These are phyloP conservation scores for Sebastes kiyomatsui DNA, from an alignment of 2,797 vertebrate genomes.

Conservation along the genomic window DNA sequence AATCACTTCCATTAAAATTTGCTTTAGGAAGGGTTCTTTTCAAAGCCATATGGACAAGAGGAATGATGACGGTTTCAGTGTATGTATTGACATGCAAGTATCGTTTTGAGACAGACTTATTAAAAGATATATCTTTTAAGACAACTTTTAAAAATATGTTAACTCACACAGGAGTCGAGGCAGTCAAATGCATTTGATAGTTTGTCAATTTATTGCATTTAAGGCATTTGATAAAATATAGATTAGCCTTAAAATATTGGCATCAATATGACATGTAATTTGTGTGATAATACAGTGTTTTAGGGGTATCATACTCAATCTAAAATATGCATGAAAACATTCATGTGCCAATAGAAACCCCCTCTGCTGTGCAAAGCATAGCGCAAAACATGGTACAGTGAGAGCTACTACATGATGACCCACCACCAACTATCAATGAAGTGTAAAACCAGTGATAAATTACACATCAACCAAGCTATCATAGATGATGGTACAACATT, in stretches of 20 bases:
- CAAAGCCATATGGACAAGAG: neutral
- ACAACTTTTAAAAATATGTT: neutral
- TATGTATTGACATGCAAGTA: neutral
- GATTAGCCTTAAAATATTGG: conserved; percentile 45
- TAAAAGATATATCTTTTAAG: neutral
- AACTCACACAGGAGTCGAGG: neutral
- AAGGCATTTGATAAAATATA: conserved; percentile 69
- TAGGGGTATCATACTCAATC: neutral
- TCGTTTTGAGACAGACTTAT: neutral
- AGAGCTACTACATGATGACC: conserved; percentile 34
- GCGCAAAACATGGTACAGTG: conserved; percentile 8
- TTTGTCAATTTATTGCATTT: conserved; percentile 62
- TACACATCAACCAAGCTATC: conserved; percentile 11
- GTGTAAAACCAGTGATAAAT: conserved; percentile 17
- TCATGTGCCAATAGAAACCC: conserved; percentile 9
- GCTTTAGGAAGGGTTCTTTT: neutral
- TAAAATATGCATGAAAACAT: conserved; percentile 36
- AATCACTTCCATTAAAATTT: neutral
- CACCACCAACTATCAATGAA: conserved; percentile 49
- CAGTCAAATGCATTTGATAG: conserved; percentile 8
- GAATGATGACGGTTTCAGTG: neutral
- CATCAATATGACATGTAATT: conserved; percentile 31
- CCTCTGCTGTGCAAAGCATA: conserved; percentile 18
- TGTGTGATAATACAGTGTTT: conserved; percentile 23
- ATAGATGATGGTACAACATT: neutral